Evolutionary conservation across 2,888 invertebrate genomes (phyloP).

Genomic region (Hymenopus coronatus): DNA sequence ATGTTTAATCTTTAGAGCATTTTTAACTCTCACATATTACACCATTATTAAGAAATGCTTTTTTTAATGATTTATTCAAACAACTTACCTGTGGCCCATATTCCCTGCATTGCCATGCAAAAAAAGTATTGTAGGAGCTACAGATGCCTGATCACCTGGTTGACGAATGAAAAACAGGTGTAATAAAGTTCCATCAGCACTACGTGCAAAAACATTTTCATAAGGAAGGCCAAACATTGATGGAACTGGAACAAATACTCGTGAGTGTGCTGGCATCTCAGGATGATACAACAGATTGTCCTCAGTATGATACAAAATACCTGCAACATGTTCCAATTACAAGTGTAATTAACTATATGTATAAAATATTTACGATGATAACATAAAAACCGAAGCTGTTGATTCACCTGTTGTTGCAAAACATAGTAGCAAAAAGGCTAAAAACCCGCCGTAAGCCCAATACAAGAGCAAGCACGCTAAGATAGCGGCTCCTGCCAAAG

Average conservation of each 20-base stretch:
- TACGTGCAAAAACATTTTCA: conserved; percentile 76
- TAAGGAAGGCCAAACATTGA: conserved; percentile 81
- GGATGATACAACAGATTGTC: conserved; percentile 87
- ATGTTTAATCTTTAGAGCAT: neutral
- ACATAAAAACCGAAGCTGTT: neutral
- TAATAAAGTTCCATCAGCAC: conserved; percentile 71
- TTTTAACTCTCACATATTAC: neutral
- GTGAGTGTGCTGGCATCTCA: conserved; percentile 82
- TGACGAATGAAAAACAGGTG: conserved; percentile 83
- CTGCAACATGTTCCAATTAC: conserved; percentile 48
- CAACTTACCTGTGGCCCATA: conserved; percentile 78
- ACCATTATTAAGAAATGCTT: neutral
- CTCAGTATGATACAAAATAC: conserved; percentile 80
- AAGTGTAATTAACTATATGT: neutral
- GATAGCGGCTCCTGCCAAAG: conserved; percentile 69
- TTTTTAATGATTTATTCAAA: neutral
- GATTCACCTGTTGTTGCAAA: conserved; percentile 67
- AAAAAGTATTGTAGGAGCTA: conserved; percentile 80
- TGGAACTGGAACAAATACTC: conserved; percentile 84
- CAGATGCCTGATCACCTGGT: conserved; percentile 61
- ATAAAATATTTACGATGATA: no score
- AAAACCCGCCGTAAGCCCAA: conserved; percentile 77
- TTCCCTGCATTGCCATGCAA: conserved; percentile 97
- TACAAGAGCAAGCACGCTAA: conserved; percentile 74
- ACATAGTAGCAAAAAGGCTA: conserved; percentile 67